Evolutionary conservation across 2,888 invertebrate genomes (phyloP).

Genomic region (Anthophora plumipes): DNA sequence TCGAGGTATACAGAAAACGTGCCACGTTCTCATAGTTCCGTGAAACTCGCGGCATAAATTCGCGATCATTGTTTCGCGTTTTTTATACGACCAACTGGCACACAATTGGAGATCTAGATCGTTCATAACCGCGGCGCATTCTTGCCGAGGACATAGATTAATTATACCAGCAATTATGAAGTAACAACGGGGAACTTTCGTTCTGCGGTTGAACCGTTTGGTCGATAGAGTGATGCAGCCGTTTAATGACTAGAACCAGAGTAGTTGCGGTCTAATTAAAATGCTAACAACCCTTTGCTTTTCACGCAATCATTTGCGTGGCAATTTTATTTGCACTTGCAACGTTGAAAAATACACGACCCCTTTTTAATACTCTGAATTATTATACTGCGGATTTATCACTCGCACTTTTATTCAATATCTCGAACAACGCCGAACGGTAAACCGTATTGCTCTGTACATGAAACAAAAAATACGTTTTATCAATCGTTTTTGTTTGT

Average conservation of each 20-base stretch:
- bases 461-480: no score
- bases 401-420: no score
- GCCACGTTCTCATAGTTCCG: constrained; percentile 28
- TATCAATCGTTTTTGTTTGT: no score
- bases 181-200: background rate
- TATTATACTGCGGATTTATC: background rate
- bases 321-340: background rate
- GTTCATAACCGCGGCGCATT: background rate
- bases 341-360: background rate
- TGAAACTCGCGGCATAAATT: constrained; percentile 20
- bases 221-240: background rate
- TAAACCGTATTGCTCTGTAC: no score
- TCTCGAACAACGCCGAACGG: no score
- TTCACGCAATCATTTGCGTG: background rate
- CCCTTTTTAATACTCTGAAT: background rate
- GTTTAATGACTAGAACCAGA: background rate
- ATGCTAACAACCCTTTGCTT: background rate
- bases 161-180: background rate
- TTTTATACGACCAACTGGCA: background rate
- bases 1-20: constrained; percentile 36
- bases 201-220: background rate
- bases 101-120: background rate
- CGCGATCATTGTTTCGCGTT: constrained; percentile 36
- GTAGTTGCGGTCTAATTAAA: background rate
- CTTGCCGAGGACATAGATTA: background rate